Evolutionary conservation across 1,140 invertebrate species (phyloP), one percentile per base, ranked within the genome.

Genomic region (Zaprionus camerounensis): DNA sequence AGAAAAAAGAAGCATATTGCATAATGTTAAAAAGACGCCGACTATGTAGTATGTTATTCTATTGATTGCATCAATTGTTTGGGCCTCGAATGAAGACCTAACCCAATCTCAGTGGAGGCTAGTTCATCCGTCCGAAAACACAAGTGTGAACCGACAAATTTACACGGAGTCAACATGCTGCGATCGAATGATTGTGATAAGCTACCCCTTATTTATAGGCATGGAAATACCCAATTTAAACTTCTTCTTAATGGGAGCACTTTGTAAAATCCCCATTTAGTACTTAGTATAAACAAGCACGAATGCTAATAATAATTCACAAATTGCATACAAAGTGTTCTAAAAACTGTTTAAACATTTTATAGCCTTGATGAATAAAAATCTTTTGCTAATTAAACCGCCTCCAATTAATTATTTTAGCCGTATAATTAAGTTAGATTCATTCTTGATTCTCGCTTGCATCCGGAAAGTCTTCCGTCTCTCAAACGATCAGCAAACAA

Each of bases 21-120:
- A 73, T 34, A 73, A 73, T 68, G 53, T 66, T 62, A 73, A 73
- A 65, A 69, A 69, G 71, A 13, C 24, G 38, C 15, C 20, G 26
- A 61, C 44, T 55, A 38, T 65, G 62, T 55, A 58, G 62, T 41
- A 62, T 58, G 31, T 31, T 12, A 49, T 66, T 71, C 69, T 57
- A 71, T 51, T 49, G 70, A 63, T 71, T 71, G 68, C 68, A 63
- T 71, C 68, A 71, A 63, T 55, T 63, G 59, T 63, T 49, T 58
- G n/a, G 26, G 58, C 57, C 51, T 24, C 24, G 13, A 41, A 20
- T 1, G 3, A 56, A 31, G 26, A 34, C 13, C 55, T 9, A 58
- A 11, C n/a, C 20, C 34, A 34, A 28, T 53, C 28, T 26, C 3
- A 51, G 31, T 34, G 31, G 31, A 34, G 31, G 38, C 15, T 41